Evolutionary conservation across 2,113 vertebrate species (phyloP).

Genomic region (Gymnogyps californianus): DNA sequence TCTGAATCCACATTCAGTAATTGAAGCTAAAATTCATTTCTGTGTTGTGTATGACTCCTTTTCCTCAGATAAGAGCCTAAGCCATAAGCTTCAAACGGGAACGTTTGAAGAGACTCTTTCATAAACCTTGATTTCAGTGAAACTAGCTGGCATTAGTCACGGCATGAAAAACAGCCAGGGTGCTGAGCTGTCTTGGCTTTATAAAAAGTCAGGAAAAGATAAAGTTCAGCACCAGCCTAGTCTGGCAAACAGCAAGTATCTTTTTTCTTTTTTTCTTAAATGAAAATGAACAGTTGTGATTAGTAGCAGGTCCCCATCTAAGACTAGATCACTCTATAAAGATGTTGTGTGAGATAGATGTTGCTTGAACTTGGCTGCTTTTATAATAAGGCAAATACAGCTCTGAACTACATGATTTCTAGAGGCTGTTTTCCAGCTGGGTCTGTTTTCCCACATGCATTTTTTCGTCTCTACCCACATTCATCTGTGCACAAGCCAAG

Average conservation of each 20-base stretch:
- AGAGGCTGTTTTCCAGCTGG: not conserved
- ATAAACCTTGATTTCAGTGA: conserved; percentile 1
- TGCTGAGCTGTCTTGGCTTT: not conserved
- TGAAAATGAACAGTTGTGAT: not conserved
- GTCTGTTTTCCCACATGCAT: not conserved
- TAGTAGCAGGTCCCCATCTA: not conserved
- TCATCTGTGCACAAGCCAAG: not conserved
- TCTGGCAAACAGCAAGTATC: not conserved
- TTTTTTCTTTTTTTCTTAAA: not conserved
- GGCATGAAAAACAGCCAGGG: not conserved
- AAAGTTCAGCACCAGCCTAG: not conserved
- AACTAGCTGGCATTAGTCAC: not conserved
- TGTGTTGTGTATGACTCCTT: not conserved
- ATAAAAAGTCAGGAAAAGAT: not conserved
- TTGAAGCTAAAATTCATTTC: not conserved
- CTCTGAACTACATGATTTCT: not conserved
- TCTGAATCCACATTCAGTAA: not conserved
- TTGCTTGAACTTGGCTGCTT: not conserved
- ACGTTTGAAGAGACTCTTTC: not conserved
- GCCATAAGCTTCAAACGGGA: not conserved
- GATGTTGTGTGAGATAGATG: not conserved
- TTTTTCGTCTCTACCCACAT: fast-evolving
- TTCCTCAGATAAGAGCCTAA: not conserved
- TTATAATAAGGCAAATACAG: not conserved
- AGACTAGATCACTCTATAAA: not conserved